A percentile compares a stretch with the other conserved stretches of the same genome.
These are phyloP conservation scores for Brenthis ino DNA, from an alignment of 2,888 invertebrate species.

Conservation along the genomic window DNA sequence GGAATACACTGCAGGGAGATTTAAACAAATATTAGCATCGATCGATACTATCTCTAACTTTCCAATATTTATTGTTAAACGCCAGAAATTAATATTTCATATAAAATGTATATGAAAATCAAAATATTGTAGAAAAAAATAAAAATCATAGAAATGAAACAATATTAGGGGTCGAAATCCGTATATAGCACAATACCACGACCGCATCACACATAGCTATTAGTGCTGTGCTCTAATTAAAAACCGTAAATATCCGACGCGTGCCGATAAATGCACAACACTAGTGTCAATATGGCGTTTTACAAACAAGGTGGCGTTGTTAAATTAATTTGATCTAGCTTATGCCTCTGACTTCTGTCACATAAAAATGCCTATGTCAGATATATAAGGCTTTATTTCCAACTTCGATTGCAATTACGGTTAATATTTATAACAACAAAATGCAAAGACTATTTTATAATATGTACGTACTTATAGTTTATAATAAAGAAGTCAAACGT, in stretches of 20 bases:
- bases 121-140: background rate
- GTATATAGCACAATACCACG: slow-evolving; percentile 13
- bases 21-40: too few species aligned
- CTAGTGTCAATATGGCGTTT: slow-evolving; percentile 37
- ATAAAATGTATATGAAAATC: too few species aligned
- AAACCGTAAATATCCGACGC: slow-evolving; percentile 58
- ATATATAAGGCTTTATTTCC: background rate
- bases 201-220: slow-evolving; percentile 49
- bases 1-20: too few species aligned
- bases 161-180: slow-evolving; percentile 20
- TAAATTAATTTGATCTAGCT: slow-evolving; percentile 10
- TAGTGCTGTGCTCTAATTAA: slow-evolving; percentile 58
- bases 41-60: too few species aligned
- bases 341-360: slow-evolving; percentile 1
- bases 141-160: slow-evolving; percentile 19
- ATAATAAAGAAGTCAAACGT: too few species aligned
- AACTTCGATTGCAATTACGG: too few species aligned
- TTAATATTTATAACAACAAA: too few species aligned
- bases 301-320: slow-evolving; percentile 14
- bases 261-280: slow-evolving; percentile 40
- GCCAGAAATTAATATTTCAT: too few species aligned
- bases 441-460: too few species aligned
- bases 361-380: background rate
- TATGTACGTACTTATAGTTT: too few species aligned
- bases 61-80: too few species aligned